These are phyloP conservation scores for Channallabes apus DNA, from an alignment of 2,797 vertebrate species.

Conservation along the genomic window DNA sequence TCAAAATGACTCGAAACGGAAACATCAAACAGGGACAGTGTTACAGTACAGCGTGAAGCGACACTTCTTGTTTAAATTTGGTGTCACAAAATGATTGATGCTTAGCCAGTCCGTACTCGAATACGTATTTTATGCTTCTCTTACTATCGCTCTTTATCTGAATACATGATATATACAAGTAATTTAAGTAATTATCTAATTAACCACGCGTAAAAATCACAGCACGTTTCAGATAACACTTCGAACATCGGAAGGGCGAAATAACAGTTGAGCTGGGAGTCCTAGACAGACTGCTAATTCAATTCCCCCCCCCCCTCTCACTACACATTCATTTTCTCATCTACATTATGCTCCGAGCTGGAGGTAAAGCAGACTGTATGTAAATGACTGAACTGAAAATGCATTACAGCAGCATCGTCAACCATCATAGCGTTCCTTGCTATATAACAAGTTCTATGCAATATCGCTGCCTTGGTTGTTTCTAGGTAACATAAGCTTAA, in stretches of 20 bases:
- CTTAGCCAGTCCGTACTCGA: background rate
- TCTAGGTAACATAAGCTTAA: too few species aligned
- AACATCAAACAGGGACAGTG: background rate
- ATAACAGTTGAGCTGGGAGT: too few species aligned
- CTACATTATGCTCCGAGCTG: background rate
- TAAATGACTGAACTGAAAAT: background rate
- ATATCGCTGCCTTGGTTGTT: too few species aligned
- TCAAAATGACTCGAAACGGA: too few species aligned
- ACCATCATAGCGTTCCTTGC: background rate
- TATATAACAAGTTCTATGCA: too few species aligned
- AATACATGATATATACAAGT: background rate
- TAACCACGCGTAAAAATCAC: background rate
- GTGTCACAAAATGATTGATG: background rate
- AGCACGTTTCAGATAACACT: background rate
- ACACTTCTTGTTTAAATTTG: background rate
- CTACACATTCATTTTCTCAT: background rate
- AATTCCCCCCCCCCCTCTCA: background rate
- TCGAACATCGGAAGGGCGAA: background rate
- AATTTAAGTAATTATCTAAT: background rate
- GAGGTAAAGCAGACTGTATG: background rate
- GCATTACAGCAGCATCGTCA: background rate
- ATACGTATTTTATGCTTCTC: background rate
- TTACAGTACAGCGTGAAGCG: background rate
- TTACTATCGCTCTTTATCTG: background rate
- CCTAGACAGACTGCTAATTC: too few species aligned